Base-by-base conservation (phyloP, 2,797 vertebrate genomes). In the Crotalus adamanteus region DNA sequence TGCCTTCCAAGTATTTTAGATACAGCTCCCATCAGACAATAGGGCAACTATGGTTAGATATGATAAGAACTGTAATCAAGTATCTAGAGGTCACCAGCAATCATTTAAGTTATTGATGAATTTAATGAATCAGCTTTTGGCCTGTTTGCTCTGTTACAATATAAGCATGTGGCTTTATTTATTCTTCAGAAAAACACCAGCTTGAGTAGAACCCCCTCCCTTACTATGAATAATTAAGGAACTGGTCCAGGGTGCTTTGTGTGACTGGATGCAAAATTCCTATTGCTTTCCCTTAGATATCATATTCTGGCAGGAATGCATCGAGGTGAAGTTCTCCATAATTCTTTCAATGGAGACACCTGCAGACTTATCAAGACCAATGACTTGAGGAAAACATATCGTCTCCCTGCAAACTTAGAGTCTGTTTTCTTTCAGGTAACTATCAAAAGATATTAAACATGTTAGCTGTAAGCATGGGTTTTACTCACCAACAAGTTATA, bases 401-500 rank as follows among this genome's bases (percentile, higher is more conserved):
- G 98, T 3, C n/a, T 99, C n/a, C 98, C 99, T 1, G 97, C 96
- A 0, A 99, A 99, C 95, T 96, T 99, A 83, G 97, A 99, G 88
- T 96, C 47, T 92, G 97, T 99, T 94, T 97, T 96, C 83, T 98
- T 99, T 47, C 98, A 99, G 98, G 99, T 99, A 97, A 61, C 63
- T 13, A 2, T n/a, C 57, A 83, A 42, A 55, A n/a, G 3, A n/a
- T 63, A 88, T 88, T 91, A 78, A 91, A 3, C n/a, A 31, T 55
- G 18, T 42, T 22, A 37, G 18, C 18, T 78, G 7, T 42, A 42
- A 78, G 31, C 18, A 22, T 42, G 18, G 31, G 18, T 16, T 78
- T 78, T 78, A 42, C 6, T 37, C 69, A 73, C 31, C 69, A 73
- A 37, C 63, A n/a, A 65, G 11, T 65, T 65, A n/a, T 28, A 69